Evolutionary conservation across 2,888 invertebrate genomes (phyloP).

Genomic region (Tetranychus piercei): DNA sequence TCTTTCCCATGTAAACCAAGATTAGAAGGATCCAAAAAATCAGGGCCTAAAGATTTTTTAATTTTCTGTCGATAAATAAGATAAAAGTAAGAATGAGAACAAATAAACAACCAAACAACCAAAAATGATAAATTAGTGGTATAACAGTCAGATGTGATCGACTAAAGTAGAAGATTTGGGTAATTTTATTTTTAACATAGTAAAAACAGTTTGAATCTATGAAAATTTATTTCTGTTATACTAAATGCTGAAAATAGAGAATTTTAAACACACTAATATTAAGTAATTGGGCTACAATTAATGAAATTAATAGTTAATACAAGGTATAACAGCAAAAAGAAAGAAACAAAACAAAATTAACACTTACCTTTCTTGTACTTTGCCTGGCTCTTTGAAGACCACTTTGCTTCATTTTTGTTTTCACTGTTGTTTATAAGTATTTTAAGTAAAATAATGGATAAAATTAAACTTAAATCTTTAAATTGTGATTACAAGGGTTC

Average conservation of each 20-base stretch:
- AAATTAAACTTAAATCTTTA: no score
- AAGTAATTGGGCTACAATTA: no score
- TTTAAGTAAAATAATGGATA: no score
- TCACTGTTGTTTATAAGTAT: not conserved
- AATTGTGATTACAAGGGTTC: no score
- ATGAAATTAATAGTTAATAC: no score
- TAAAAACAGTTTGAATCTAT: not conserved
- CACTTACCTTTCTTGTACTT: conserved; percentile 9
- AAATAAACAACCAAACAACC: not conserved
- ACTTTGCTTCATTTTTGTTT: conserved; percentile 1
- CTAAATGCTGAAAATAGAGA: no score
- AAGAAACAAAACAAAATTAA: not conserved
- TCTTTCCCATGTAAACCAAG: conserved; percentile 18
- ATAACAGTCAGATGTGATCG: not conserved
- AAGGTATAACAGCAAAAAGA: not conserved
- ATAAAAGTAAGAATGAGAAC: not conserved
- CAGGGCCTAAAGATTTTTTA: conserved; percentile 31
- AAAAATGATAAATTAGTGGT: not conserved
- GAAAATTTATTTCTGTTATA: no score
- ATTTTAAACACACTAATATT: not conserved
- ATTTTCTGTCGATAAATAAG: conserved; percentile 23
- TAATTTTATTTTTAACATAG: not conserved
- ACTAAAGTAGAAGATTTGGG: not conserved
- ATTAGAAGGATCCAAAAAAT: conserved; percentile 28
- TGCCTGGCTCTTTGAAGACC: not conserved